A percentile compares a stretch with the other conserved stretches of the same genome.
These are phyloP conservation scores for Alsophila aescularia DNA, from an alignment of 2,888 invertebrate genomes.

Conservation along the genomic window DNA sequence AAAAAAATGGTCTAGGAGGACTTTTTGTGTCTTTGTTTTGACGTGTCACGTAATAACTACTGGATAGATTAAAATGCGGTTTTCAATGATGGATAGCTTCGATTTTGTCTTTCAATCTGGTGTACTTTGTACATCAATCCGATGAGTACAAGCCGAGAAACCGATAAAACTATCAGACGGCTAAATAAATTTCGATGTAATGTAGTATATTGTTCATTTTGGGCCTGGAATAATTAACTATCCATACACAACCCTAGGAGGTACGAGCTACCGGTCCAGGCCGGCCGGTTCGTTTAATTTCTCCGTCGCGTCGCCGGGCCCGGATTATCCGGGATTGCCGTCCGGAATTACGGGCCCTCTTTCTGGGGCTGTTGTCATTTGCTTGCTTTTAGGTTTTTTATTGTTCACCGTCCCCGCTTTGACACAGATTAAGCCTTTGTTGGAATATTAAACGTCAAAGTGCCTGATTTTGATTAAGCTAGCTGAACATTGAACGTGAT, in stretches of 20 bases:
- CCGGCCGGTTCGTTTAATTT: constrained; percentile 26
- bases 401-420: constrained; percentile 10
- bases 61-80: no score
- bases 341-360: constrained; percentile 23
- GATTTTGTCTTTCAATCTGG: no score
- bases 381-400: constrained; percentile 24
- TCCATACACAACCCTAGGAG: constrained; percentile 22
- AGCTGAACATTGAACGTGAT: not conserved
- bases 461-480: not conserved
- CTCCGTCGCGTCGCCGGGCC: constrained; percentile 14
- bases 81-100: no score
- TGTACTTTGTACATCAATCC: no score
- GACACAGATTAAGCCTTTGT: constrained; percentile 12
- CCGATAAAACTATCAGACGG: no score
- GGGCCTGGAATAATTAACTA: not conserved
- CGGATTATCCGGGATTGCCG: constrained; percentile 34
- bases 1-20: no score
- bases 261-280: constrained; percentile 9
- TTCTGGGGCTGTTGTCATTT: constrained; percentile 26
- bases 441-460: constrained; percentile 9
- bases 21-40: no score
- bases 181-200: no score
- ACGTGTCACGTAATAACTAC: no score
- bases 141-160: no score
- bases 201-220: no score